Conservation (phyloP, 2,797 vertebrate species). For the Protosalanx chinensis region DNA sequence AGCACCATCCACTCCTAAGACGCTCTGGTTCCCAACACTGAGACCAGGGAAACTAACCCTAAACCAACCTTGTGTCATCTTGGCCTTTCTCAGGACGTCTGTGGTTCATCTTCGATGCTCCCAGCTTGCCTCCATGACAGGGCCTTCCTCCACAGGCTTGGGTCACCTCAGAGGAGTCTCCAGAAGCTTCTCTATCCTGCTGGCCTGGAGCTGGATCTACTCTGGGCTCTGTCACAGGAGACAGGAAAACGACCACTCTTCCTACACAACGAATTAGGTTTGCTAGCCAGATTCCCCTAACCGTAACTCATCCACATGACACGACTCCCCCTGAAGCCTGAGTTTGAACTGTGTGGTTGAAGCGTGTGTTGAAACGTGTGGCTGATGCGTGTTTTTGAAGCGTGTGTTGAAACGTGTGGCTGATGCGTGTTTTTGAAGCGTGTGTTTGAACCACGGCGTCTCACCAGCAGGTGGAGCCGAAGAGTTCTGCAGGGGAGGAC, state of each 20-base stretch:
- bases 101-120: neutral
- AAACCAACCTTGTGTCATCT: conserved; percentile 38
- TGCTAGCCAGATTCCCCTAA: too few species aligned
- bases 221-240: neutral
- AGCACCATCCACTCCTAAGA: neutral
- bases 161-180: neutral
- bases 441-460: neutral
- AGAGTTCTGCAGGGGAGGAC: neutral
- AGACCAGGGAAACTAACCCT: neutral
- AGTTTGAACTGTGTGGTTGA: too few species aligned
- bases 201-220: neutral
- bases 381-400: too few species aligned
- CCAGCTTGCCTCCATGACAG: conserved; percentile 14
- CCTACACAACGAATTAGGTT: neutral
- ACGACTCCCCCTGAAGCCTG: too few species aligned
- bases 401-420: too few species aligned
- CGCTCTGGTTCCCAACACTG: too few species aligned
- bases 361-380: too few species aligned
- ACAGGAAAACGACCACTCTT: neutral
- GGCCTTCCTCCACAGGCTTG: conserved; percentile 3
- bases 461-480: neutral
- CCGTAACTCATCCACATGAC: too few species aligned
- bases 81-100: neutral
- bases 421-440: too few species aligned
- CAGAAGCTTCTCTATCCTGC: too few species aligned